phyloP scores from a whole-genome alignment of 1,140 invertebrate species.

The Elymnias hypermnestra region DNA sequence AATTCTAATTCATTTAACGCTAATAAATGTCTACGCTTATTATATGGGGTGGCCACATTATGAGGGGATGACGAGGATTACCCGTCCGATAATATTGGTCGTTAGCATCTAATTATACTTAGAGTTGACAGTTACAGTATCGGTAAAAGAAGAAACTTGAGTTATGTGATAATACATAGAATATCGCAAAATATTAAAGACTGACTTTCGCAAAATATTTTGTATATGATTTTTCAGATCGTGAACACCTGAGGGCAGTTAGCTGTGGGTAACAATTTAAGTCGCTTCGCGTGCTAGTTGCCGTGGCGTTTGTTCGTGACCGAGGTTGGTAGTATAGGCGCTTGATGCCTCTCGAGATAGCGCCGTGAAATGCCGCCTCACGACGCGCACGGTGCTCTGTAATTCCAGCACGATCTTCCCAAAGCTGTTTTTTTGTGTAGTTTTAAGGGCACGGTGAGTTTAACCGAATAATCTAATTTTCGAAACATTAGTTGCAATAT shows the following conservation, averaged over 20 bases:
- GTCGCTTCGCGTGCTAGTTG: slow-evolving; percentile 41
- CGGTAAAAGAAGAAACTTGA: not conserved
- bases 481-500: too few relatives aligned
- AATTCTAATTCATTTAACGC: not conserved
- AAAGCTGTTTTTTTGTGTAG: slow-evolving; percentile 32
- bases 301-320: slow-evolving; percentile 67
- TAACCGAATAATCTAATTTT: too few relatives aligned
- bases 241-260: slow-evolving; percentile 33
- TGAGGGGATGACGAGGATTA: slow-evolving; percentile 43
- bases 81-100: slow-evolving; percentile 42
- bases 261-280: slow-evolving; percentile 63
- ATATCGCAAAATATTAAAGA: not conserved
- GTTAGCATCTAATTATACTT: slow-evolving; percentile 48
- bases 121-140: slow-evolving; percentile 9
- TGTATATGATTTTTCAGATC: slow-evolving; percentile 19
- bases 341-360: slow-evolving; percentile 56
- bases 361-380: slow-evolving; percentile 69
- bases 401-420: slow-evolving; percentile 56
- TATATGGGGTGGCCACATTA: not conserved
- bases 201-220: not conserved
- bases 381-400: slow-evolving; percentile 45
- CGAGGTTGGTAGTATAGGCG: slow-evolving; percentile 51
- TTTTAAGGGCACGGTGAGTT: too few relatives aligned
- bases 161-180: not conserved
- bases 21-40: not conserved